Conservation (phyloP, 2,797 vertebrate genomes). For the Spea hammondii region DNA sequence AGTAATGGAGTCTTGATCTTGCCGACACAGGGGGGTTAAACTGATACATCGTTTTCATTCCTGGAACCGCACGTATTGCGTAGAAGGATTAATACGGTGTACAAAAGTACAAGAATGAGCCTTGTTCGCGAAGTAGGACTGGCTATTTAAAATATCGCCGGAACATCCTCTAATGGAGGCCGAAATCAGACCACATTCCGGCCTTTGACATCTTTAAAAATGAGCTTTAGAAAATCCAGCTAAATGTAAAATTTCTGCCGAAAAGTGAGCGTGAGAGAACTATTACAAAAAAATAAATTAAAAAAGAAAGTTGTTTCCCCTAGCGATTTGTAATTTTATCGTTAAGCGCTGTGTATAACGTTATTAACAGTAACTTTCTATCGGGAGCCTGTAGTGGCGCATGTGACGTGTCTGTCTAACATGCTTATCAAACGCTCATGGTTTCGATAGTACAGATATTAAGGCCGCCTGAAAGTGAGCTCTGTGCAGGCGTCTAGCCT, state of each 20-base stretch:
- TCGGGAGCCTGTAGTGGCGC: background rate
- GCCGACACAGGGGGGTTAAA: background rate
- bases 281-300: too few relatives aligned
- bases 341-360: too few relatives aligned
- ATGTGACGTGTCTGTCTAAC: constrained; percentile 3
- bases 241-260: too few relatives aligned
- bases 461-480: constrained; percentile 56
- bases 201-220: too few relatives aligned
- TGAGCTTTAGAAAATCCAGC: too few relatives aligned
- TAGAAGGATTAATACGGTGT: background rate
- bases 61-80: background rate
- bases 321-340: too few relatives aligned
- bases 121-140: background rate
- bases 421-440: constrained; percentile 14
- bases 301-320: too few relatives aligned
- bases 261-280: too few relatives aligned
- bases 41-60: background rate
- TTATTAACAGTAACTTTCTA: background rate
- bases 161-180: background rate
- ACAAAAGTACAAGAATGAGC: background rate
- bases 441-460: constrained; percentile 42
- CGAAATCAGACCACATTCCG: background rate
- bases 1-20: too few relatives aligned
- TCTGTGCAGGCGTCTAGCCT: constrained; percentile 26
- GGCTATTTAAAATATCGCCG: background rate